A percentile compares a stretch with the other conserved stretches of the same genome.
Conservation (phyloP, 2,888 invertebrate genomes). For the Uropetala carovei region DNA sequence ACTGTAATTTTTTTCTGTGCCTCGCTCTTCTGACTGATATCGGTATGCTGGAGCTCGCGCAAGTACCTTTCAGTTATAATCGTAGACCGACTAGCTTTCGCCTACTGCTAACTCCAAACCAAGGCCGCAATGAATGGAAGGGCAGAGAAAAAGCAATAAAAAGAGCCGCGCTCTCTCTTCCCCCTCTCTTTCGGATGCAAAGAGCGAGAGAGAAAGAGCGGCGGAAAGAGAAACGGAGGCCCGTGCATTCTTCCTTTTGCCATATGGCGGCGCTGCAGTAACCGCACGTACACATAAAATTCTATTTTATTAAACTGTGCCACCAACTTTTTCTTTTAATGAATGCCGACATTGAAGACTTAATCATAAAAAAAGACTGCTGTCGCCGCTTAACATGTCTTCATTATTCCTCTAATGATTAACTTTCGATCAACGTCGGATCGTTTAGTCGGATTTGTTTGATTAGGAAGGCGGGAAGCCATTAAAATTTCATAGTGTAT, state of each 20-base stretch:
- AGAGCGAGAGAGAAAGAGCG: neutral
- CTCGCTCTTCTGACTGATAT: neutral
- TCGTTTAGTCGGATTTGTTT: too few species aligned
- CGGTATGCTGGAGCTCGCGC: neutral
- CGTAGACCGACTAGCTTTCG: conserved; percentile 21
- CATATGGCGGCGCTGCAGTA: neutral
- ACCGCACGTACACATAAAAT: neutral
- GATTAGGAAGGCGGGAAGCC: too few species aligned
- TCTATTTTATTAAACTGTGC: neutral
- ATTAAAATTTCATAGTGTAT: too few species aligned
- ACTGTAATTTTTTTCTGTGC: neutral
- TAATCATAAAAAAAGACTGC: neutral
- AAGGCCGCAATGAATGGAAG: conserved; percentile 61
- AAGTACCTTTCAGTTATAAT: conserved; percentile 31
- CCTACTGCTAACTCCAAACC: conserved; percentile 14
- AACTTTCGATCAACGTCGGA: too few species aligned
- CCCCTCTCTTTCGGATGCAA: neutral
- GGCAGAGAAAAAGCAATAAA: conserved; percentile 23
- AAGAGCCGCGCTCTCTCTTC: conserved; percentile 29
- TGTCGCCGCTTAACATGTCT: too few species aligned
- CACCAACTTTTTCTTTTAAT: neutral
- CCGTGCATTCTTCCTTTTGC: neutral
- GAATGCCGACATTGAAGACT: neutral
- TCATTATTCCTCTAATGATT: too few species aligned
- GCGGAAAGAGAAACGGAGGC: neutral